Base-by-base conservation (phyloP, 2,797 vertebrate genomes). In the Cephalopachus bancanus region DNA sequence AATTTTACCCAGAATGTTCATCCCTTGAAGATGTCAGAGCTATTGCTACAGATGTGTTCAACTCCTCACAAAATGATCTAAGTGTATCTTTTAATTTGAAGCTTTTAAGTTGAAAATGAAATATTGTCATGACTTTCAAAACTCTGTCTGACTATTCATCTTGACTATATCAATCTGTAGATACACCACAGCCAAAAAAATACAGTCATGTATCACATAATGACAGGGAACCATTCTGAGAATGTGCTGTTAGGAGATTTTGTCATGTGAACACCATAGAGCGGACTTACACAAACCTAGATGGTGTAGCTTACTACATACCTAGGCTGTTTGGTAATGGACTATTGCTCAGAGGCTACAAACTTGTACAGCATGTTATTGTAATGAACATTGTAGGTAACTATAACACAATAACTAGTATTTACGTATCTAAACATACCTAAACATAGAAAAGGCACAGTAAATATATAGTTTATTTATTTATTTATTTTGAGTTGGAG, bases 31-130 rank as follows among this genome's bases (percentile, higher is more conserved):
- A 76, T 67, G 37, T 89, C 72, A 59, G 16, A 49, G 49, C n/a
- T 90, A 33, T 71, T 83, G 28, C 51, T 85, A 64, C 24, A 80
- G 28, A 83, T 83, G n/a, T 75, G 26, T 74, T 88, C 57, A 92
- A 85, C 67, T 91, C 15, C 33, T 91, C 44, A 60, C 33, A 88
- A 83, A 37, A 62, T 49, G 60, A 94, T 69, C 30, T 67, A 26
- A 53, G 53, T 72, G n/a, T 59, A 69, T 72, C 65, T 95, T 59
- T 85, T 78, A 69, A 88, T 89, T 71, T 91, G 60, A 14, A 91
- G 30, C 17, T 88, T 97, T 75, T 76, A n/a, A 75, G 20, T 55
- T 59, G 33, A 91, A 95, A 93, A 93, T 87, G 79, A 91, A 96
- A 76, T 16, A 80, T 15, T 37, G 24, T n/a, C 24, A 86, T 44